A percentile compares a stretch with the other conserved stretches of the same genome.
These are phyloP conservation scores for Paramormyrops hopkinsi DNA, from an alignment of 2,797 vertebrate genomes.

Conservation along the genomic window DNA sequence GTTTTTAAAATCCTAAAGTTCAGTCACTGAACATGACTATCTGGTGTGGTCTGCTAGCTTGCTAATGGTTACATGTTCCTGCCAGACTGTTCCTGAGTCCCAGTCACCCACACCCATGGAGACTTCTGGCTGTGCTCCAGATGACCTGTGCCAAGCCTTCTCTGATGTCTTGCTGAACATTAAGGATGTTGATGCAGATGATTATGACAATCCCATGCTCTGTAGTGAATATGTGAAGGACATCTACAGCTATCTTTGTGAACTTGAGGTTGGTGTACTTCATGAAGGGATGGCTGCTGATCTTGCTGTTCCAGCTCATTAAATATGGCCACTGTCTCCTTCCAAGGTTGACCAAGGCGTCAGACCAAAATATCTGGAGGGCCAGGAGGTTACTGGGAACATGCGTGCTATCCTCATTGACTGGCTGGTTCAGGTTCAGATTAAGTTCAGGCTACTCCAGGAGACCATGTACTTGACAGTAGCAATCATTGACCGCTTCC, in stretches of 20 bases:
- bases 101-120: slow-evolving; percentile 62
- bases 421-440: slow-evolving; percentile 78
- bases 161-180: slow-evolving; percentile 67
- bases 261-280: slow-evolving; percentile 66
- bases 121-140: slow-evolving; percentile 55
- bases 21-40: neutral
- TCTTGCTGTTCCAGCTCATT: neutral
- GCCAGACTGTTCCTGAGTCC: slow-evolving; percentile 47
- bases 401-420: slow-evolving; percentile 79
- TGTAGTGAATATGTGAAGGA: slow-evolving; percentile 78
- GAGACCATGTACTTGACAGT: slow-evolving; percentile 85
- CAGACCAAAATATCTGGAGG: slow-evolving; percentile 60
- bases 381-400: slow-evolving; percentile 68
- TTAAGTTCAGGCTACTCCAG: slow-evolving; percentile 71
- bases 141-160: slow-evolving; percentile 67
- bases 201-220: slow-evolving; percentile 66
- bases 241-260: slow-evolving; percentile 74
- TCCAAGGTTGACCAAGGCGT: slow-evolving; percentile 61
- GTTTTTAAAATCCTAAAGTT: neutral
- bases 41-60: neutral
- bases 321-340: neutral
- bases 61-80: neutral
- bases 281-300: neutral
- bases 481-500: slow-evolving; percentile 72
- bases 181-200: slow-evolving; percentile 68